phyloP scores from a whole-genome alignment of 2,888 invertebrate genomes.

The Erebia aethiops region DNA sequence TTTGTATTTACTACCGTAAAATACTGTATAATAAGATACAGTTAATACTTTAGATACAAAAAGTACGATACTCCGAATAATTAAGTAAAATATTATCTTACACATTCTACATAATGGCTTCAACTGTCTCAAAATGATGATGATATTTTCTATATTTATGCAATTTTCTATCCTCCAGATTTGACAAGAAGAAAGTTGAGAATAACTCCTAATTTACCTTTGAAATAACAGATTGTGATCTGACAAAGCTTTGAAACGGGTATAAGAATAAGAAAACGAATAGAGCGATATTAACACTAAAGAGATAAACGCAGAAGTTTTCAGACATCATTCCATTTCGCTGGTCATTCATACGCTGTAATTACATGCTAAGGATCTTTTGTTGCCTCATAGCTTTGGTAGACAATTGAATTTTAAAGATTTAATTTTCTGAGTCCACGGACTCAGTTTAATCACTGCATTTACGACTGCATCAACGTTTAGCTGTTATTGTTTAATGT shows the following conservation, averaged over 20 bases:
- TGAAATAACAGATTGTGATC: constrained; percentile 16
- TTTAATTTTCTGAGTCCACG: neutral
- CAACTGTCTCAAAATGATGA: too few species aligned
- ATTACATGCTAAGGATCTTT: constrained; percentile 13
- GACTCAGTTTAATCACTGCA: neutral
- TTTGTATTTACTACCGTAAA: too few species aligned
- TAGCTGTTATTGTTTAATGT: neutral
- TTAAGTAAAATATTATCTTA: too few species aligned
- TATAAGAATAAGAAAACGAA: constrained; percentile 23
- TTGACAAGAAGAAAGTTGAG: neutral
- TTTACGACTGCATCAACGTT: neutral
- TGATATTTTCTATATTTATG: too few species aligned
- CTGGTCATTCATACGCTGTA: constrained; percentile 52
- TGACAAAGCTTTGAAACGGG: constrained; percentile 1
- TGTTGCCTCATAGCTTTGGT: constrained; percentile 15
- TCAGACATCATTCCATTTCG: constrained; percentile 65
- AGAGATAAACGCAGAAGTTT: constrained; percentile 57
- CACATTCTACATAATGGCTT: too few species aligned
- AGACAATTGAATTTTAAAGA: constrained; percentile 12
- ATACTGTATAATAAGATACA: too few species aligned
- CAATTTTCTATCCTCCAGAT: neutral
- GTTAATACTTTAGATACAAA: too few species aligned
- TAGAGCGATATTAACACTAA: constrained; percentile 45
- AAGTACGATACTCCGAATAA: too few species aligned
- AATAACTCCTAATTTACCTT: constrained; percentile 8